Base-by-base conservation (phyloP, 2,888 invertebrate species). In the Rhagophthalmus giganteus region DNA sequence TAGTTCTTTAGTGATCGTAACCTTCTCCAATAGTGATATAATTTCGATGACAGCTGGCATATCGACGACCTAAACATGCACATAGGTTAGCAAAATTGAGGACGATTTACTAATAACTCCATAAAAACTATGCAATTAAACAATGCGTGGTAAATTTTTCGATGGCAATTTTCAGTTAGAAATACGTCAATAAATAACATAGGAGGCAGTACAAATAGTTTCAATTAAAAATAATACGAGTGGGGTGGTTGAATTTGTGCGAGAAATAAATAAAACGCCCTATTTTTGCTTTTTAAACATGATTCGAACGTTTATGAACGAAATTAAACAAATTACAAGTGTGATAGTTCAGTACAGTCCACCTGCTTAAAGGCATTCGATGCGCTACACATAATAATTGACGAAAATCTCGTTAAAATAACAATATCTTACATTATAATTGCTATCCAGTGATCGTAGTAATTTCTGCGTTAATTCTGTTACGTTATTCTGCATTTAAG, bases 401-500 rank as follows among this genome's bases (percentile, higher is more conserved):
- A n/a, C 33, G 13, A 41, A 56, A 39, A 50, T 48, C 42, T 62
- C 62, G 49, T 50, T 55, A 65, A 66, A 63, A 60, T 52, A 40
- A 49, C 45, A 40, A 60, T 61, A 62, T 66, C 90, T 94, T 91
- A 95, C 95, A 94, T 95, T 94, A 85, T 94, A 92, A 82, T 92
- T 90, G 83, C 85, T 87, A 87, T 95, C 94, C 84, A 95, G 86
- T 80, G 94, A 90, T 86, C 89, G 88, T 83, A 91, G 88, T 86
- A 95, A 88, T 86, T 88, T 91, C 82, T 90, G 88, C 83, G 93
- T 93, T 83, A 95, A 86, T 83, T 94, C 90, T 81, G 84, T 85
- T 80, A 86, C 85, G 81, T 85, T 84, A 81, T 84, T 82, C 85
- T 84, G 86, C 86, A 86, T 86, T 86, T 86, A 86, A 82, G 81